phyloP scores from a whole-genome alignment of 2,888 invertebrate genomes.

The Chalcis sispes region DNA sequence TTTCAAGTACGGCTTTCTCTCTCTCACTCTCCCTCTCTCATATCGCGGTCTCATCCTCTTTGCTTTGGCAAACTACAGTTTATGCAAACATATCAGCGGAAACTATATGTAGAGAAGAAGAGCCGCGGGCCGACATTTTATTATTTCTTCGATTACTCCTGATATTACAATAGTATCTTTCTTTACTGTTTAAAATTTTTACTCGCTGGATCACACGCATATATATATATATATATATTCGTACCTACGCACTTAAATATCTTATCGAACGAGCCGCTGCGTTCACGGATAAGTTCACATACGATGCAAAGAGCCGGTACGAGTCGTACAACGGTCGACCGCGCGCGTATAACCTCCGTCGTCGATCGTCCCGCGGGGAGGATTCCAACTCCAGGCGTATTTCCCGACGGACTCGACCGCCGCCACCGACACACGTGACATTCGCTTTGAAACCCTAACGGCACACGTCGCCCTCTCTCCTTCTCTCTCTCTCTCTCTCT shows the following conservation, averaged over 20 bases:
- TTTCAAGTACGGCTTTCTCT: conserved; percentile 33
- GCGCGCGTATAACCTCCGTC: conserved; percentile 18
- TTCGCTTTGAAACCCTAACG: conserved; percentile 45
- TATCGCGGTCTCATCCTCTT: neutral
- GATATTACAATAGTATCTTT: neutral
- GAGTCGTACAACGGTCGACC: too few species aligned
- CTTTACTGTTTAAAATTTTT: conserved; percentile 31
- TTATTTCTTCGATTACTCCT: neutral
- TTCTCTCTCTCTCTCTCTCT: neutral
- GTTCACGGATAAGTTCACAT: too few species aligned
- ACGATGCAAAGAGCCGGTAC: too few species aligned
- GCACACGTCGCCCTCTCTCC: conserved; percentile 40
- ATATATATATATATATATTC: too few species aligned
- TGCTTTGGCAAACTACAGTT: conserved; percentile 40
- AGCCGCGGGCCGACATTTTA: conserved; percentile 36
- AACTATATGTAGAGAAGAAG: neutral
- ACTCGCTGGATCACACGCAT: neutral
- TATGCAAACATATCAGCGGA: conserved; percentile 60
- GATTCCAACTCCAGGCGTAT: conserved; percentile 17
- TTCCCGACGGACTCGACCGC: conserved; percentile 45
- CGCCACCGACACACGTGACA: conserved; percentile 16
- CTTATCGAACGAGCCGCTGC: too few species aligned
- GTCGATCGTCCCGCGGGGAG: conserved; percentile 49
- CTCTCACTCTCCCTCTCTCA: neutral
- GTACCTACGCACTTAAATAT: too few species aligned